Evolutionary conservation across 1,140 invertebrate species (phyloP), one percentile per base, ranked within the genome.

Genomic region (Orius laevigatus): DNA sequence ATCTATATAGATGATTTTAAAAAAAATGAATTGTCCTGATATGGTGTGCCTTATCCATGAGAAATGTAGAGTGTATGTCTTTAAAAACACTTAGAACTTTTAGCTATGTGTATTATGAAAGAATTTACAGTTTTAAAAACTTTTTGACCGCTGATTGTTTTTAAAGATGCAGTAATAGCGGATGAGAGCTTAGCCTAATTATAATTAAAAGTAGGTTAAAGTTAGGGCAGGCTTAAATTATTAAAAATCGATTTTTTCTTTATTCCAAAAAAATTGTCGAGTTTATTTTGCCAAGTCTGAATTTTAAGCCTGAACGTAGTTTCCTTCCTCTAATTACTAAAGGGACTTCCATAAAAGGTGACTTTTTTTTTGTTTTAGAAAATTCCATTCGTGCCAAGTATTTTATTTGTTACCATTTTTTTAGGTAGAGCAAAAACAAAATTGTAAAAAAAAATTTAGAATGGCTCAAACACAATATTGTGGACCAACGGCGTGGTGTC

Each of bases 11-110:
- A 38, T 38, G 36, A 38, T 10, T 48, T 34, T 20, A 35, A 52
- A 52, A 46, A 34, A 12, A 47, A 45, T 50, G 47, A 48, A 53
- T 51, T 54, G 53, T 54, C 53, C 53, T 54, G 53, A 54, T 49
- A 50, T 47, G 53, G 53, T 51, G 53, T 54, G 53, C 53, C 53
- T 54, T 54, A 54, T 51, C 53, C 53, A 54, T 41, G 40, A 48
- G 42, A 35, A 53, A 49, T 11, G 42, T 53, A 53, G 52, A 46
- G 15, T 34, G 40, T 45, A 45, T 32, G 39, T 53, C 48, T 51
- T 46, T 44, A 39, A 46, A 44, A 32, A 41, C 31, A 44, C 34
- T 50, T 50, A 50, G 48, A 44, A 33, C 12, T 50, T 35, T 44
- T 50, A 50, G 48, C 25, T 51, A 44, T 46, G 43, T 40, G 43